These are phyloP conservation scores for Drosophila punjabiensis DNA, from an alignment of 1,140 invertebrate genomes.

Conservation along the genomic window DNA sequence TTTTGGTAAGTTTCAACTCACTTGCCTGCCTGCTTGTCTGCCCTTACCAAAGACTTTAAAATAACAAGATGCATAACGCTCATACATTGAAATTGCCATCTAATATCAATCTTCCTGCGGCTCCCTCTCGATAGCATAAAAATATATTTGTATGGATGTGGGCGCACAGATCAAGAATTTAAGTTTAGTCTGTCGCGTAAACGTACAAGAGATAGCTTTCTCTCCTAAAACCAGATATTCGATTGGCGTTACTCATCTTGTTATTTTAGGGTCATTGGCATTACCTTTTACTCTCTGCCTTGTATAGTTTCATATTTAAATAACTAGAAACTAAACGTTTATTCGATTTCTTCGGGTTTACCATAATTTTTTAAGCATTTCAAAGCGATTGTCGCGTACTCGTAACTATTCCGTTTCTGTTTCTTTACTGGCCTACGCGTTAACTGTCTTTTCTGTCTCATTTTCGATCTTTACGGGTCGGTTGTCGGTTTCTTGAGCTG, in stretches of 20 bases:
- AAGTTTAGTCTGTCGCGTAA: too few species aligned
- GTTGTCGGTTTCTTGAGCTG: constrained; percentile 68
- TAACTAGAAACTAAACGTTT: constrained; percentile 58
- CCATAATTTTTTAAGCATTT: constrained; percentile 67
- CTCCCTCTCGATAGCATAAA: not conserved
- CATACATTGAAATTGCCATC: not conserved
- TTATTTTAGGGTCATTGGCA: not conserved
- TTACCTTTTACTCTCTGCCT: constrained; percentile 33
- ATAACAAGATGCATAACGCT: not conserved
- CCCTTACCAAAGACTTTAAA: not conserved
- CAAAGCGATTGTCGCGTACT: constrained; percentile 82
- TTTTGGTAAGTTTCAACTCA: constrained; percentile 63
- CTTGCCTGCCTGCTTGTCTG: constrained; percentile 2
- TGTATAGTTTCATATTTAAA: constrained; percentile 66
- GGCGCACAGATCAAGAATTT: too few species aligned
- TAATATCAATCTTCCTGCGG: too few species aligned
- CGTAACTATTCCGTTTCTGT: constrained; percentile 51
- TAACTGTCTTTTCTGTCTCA: constrained; percentile 49
- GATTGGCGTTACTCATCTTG: not conserved
- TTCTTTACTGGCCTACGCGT: constrained; percentile 74
- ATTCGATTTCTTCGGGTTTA: constrained; percentile 42
- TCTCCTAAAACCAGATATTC: too few species aligned
- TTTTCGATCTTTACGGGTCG: constrained; percentile 24
- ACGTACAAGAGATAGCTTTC: too few species aligned
- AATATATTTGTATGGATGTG: not conserved